Base-by-base conservation (phyloP, 2,888 invertebrate genomes). In the Xylocampa areola region DNA sequence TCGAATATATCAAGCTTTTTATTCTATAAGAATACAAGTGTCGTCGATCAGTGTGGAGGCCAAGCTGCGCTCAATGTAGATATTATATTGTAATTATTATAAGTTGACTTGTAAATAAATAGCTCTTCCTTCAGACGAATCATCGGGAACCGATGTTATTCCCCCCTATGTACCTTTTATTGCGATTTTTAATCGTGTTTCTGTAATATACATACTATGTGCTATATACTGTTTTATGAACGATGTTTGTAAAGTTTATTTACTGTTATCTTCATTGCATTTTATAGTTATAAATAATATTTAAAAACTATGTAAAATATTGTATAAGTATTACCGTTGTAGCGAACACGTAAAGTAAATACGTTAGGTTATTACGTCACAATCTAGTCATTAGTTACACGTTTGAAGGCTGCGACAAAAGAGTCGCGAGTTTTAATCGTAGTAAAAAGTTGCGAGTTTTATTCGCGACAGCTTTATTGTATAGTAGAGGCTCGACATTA, bases 381-480 rank as follows among this genome's bases (percentile, higher is more conserved):
- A 44, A 49, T 73, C 73, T 73, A 73, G 72, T 73, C 75, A 73
- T 60, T 58, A 45, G 45, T 33, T 54, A 39, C 16, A 39, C 39
- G 27, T 23, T 29, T 11, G 1, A 43, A 17, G 0, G 6, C n/a
- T 5, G 13, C 30, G 35, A 32, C 47, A 27, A 36, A 47, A 39
- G 17, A 49, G 51, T 57, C 17, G 11, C 27, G 32, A 7, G 14
- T 11, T 10, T 8, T 25, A 14, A 25, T 32, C 17, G 25, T 37
- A 7, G 5, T n/a, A 11, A 16, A 2, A 8, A n/a, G 21, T 19
- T 25, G 19, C 10, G 10, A 8, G 10, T 11, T 13, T 10, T 5
- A 21, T 8, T 8, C 10, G 29, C 17, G 23, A 23, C 2, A 21
- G 19, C 21, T 23, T 33, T 16, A 17, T 13, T 10, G 23, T n/a